Evolutionary conservation across 2,797 vertebrate genomes (phyloP), one percentile per base, ranked within the genome.

Genomic region (Coendou prehensilis): DNA sequence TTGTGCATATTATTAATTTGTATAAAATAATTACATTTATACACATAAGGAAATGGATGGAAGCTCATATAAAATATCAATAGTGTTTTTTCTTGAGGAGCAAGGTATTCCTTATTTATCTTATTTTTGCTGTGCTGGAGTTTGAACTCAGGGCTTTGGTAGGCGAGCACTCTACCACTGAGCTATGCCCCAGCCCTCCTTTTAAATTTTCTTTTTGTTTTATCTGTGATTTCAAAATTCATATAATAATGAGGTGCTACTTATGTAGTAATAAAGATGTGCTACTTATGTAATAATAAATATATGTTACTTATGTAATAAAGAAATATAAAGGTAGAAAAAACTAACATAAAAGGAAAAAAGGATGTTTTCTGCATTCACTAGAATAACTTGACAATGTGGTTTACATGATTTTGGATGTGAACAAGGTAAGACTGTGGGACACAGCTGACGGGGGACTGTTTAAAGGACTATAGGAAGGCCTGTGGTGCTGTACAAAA

Each of bases 141-240:
- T 75, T 73, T 41, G 37, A 73, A 73, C 37, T 73, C 69, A 73
- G 69, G 20, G 69, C 37, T 9, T 71, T 45, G n/a, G 8, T 69
- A 69, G 8, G 64, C 64, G 18, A 18, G 64, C 6, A 18, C 33
- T n/a, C 64, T 67, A 18, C 64, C 15, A n/a, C 33, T 67, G n/a
- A 67, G 17, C 67, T 22, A 37, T 37, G 18, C 67, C 67, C 64
- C 28, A 69, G 67, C 67, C n/a, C 33, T 37, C 67, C 67, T 69
- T 87, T 69, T 69, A 71, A 37, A 87, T 82, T 90, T 95, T 95
- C 37, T 45, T 87, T 93, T 87, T 90, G 30, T 28, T 41, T 78
- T 41, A 73, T 22, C 47, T 87, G 30, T 93, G 79, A 91, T 79
- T 84, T 91, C 61, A 91, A 85, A 59, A 14, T 45, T 73, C 26